A percentile compares a stretch with the other conserved stretches of the same genome.
These are phyloP conservation scores for Bombus difficillimus DNA, from an alignment of 1,140 invertebrate genomes.

Conservation along the genomic window DNA sequence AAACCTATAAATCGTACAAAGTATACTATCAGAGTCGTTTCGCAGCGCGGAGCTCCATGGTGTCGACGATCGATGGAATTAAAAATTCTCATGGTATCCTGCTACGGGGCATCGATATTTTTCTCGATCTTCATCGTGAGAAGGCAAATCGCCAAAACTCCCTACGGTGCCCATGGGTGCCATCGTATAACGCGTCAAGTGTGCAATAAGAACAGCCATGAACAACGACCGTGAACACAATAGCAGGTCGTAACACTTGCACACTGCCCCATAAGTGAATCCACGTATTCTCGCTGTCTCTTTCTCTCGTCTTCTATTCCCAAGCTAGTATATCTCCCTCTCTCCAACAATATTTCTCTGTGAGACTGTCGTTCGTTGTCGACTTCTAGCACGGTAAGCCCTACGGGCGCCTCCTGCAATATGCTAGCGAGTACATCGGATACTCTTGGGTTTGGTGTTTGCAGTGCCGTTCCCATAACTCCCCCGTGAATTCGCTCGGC, in stretches of 20 bases:
- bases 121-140: conserved; percentile 40
- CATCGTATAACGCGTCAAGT: conserved; percentile 62
- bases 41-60: too few relatives aligned
- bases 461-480: conserved; percentile 77
- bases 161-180: conserved; percentile 58
- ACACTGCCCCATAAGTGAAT: conserved; percentile 54
- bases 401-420: conserved; percentile 76
- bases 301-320: background rate
- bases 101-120: too few relatives aligned
- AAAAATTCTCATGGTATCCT: too few relatives aligned
- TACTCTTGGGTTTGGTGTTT: conserved; percentile 75
- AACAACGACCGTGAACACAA: conserved; percentile 66
- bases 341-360: background rate
- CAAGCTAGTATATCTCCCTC: background rate
- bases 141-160: conserved; percentile 16
- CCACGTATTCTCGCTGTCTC: conserved; percentile 17
- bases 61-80: too few relatives aligned
- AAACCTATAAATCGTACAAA: too few relatives aligned
- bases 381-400: conserved; percentile 76
- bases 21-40: too few relatives aligned
- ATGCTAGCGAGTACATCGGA: conserved; percentile 76
- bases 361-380: conserved; percentile 40
- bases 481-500: conserved; percentile 69
- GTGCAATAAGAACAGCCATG: conserved; percentile 42
- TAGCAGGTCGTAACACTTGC: conserved; percentile 73